Evolutionary conservation across 2,888 invertebrate species (phyloP), one percentile per base, ranked within the genome.

Genomic region (Oxystoma pomonae): DNA sequence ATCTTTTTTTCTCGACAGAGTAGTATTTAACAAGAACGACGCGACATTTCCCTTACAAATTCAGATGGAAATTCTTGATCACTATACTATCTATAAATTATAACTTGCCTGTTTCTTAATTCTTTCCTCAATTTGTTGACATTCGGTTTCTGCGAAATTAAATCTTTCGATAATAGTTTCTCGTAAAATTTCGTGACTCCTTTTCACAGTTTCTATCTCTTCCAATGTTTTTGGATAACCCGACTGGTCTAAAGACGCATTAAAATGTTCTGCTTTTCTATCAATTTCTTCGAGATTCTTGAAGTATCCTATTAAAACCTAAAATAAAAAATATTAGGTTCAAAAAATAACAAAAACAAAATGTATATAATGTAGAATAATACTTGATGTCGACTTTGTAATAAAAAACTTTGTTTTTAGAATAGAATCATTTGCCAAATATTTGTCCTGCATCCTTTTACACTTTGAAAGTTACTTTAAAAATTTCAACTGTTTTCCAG

Each of bases 241-340:
- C 55, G 77, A 75, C 73, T 87, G 86, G n/a, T n/a, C n/a, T n/a
- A n/a, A n/a, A n/a, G n/a, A n/a, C n/a, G n/a, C n/a, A n/a, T n/a
- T n/a, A 65, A 85, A 82, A 57, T 81, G 81, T 67, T 85, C 85
- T 67, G 87, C 85, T 68, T 84, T 83, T 67, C 83, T 83, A 67
- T 89, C 87, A 69, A 89, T 76, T 77, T 88, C 82, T 50, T 80
- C 80, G 63, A 90, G 78, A 73, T 86, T 87, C 70, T 86, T 87
- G 78, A 91, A 89, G 79, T 91, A 90, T 58, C 86, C 84, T 66
- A 89, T 84, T 58, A 91, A 80, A 80, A 87, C 87, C 67, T 67
- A 20, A 21, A 65, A 66, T 35, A 19, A 57, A n/a, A n/a, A n/a
- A n/a, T n/a, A n/a, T n/a, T 21, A 57, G 7, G 16, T 16, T 50